Base-by-base conservation (phyloP, 2,888 invertebrate genomes). In the Anoplius nigerrimus region DNA sequence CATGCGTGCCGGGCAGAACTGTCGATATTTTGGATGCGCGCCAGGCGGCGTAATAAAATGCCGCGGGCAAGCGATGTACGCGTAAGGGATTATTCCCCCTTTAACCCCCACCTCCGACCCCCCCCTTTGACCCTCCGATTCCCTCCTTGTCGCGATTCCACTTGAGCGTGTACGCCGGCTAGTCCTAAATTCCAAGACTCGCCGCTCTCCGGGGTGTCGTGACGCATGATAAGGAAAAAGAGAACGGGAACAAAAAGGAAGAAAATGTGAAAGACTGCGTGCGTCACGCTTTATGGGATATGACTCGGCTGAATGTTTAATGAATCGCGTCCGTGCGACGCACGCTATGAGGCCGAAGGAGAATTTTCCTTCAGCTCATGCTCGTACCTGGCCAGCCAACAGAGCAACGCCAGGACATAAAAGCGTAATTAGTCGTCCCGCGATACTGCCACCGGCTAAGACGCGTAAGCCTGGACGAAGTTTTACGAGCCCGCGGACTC, bases 261-360 rank as follows among this genome's bases (percentile, higher is more conserved):
- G n/a, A n/a, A n/a, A n/a, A n/a, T n/a, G n/a, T n/a, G n/a, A n/a
- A 71, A 62, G 55, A 56, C 70, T 43, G 61, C 56, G 48, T 59
- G 67, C 46, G 68, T 62, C 68, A 62, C 57, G 61, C 52, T 76
- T 79, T 79, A 72, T 62, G 24, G 64, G 27, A 58, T 63, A 72
- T 51, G 74, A 72, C 75, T 71, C 56, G 45, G 48, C 54, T 68
- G 72, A 79, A 77, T 73, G 71, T 75, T 77, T 72, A 74, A 79
- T 65, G 67, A 77, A 63, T 68, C 58, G 56, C 63, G 42, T 59
- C 20, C 8, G 20, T 11, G 59, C 34, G 51, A 62, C 55, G 65
- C 16, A 16, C 11, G 24, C 21, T n/a, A 11, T 43, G n/a, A 15
- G 4, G 42, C 22, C 27, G 42, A 22, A 60, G 46, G 16, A 27